Conservation (phyloP, 2,113 vertebrate genomes). For the Amia ocellicauda region DNA sequence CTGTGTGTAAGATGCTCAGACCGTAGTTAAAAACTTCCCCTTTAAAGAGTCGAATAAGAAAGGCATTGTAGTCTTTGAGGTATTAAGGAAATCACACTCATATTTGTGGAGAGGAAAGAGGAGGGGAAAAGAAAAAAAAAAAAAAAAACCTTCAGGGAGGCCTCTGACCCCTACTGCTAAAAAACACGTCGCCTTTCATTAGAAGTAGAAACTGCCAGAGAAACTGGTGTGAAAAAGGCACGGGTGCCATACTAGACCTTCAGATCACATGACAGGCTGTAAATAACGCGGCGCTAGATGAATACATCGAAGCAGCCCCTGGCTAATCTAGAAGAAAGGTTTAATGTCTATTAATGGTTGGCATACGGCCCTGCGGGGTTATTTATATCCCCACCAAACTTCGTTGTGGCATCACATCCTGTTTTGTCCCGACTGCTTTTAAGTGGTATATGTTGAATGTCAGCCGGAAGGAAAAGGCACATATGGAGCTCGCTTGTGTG, state of each 20-base stretch:
- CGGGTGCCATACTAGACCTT: background rate
- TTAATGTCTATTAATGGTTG: slow-evolving; percentile 11
- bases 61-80: no score
- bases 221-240: background rate
- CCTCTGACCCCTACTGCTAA: background rate
- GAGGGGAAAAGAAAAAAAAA: background rate
- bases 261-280: background rate
- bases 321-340: background rate
- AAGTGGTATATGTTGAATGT: slow-evolving; percentile 14
- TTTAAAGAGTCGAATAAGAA: no score
- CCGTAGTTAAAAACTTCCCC: no score
- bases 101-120: background rate
- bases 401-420: slow-evolving; percentile 29
- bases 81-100: no score
- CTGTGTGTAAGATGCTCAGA: no score
- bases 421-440: slow-evolving; percentile 9
- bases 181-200: background rate
- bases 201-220: background rate
- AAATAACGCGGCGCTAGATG: background rate
- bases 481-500: background rate
- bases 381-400: background rate
- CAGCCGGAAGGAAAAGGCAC: slow-evolving; percentile 13
- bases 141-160: background rate
- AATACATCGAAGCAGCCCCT: background rate
- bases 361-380: slow-evolving; percentile 1